Base-by-base conservation (phyloP, 2,888 invertebrate species). In the Melolontha melolontha region DNA sequence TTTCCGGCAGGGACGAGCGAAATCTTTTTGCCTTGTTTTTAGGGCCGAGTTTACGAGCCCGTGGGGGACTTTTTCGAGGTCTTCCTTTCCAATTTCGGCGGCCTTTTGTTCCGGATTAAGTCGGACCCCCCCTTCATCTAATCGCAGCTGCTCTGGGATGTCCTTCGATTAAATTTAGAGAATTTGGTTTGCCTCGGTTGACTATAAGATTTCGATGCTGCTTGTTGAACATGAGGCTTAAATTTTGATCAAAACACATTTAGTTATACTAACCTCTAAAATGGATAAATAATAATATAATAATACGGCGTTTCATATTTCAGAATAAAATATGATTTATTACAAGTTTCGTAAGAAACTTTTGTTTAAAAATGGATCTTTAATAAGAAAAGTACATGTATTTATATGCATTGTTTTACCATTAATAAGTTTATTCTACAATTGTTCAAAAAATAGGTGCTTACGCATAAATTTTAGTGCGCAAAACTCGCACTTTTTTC, bases 71-170 rank as follows among this genome's bases (percentile, higher is more conserved):
- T 54, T 54, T 54, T 40, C 54, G 54, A 39, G 54, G 54, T 54
- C 40, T 54, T 54, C 54, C 40, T 54, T 54, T 54, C 54, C 54
- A 54, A 54, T 54, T 54, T 54, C 54, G 54, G 40, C 40, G 40
- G 54, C 54, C 54, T 54, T 54, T 54, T 54, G 54, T 54, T 54
- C 54, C 54, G 54, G 54, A 54, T 54, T 54, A 54, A 54, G 54
- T 39, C 40, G 12, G 39, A 11, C 10, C 54, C 54, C 40, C n/a
- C 40, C 17, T 54, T 54, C 54, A 40, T 54, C 40, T 54, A 54
- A 54, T 54, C 54, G 54, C 54, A 54, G 54, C 54, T 54, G 54
- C 40, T 39, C 17, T 11, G 54, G 54, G 40, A 54, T 40, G 29
- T 39, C 29, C 54, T 54, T 54, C 54, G 54, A 54, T 54, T 54